Evolutionary conservation across 37 sponge, comb jelly and placozoan genomes (phyloP), one percentile per base, ranked within the genome.

Genomic region (Dysidea cf. avara): DNA sequence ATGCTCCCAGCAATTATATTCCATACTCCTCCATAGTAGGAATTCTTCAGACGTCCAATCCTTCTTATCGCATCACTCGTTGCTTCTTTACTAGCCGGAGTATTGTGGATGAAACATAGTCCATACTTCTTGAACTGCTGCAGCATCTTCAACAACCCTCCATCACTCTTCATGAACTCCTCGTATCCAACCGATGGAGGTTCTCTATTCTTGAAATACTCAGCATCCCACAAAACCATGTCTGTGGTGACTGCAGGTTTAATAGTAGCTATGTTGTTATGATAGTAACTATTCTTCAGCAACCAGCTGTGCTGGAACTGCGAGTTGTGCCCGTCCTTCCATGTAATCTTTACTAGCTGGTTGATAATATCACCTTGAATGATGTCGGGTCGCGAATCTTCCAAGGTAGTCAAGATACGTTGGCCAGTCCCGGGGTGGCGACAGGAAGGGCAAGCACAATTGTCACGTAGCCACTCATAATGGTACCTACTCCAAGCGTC

Each of bases 371-470:
- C 4, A 3, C 24, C 24, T 9, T 16, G 0, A 3, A 74, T 34
- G 9, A n/a, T 46, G 11, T 14, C 30, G 17, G 82, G 74, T 57
- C 43, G 22, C 25, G 72, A 22, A 40, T 71, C 65, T 0, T 39
- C 14, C 37, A 72, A 46, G 9, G 74, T 52, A 32, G 71, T 66
- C 20, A 62, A 0, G 17, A 72, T 64, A 0, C 72, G 39, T 56
- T 81, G 82, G 34, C 47, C 26, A 18, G 73, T 61, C 40, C 24
- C 30, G 12, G 74, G 56, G 49, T 73, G 54, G 34, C 32, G 39
- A 43, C 82, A 81, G 3, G 30, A 16, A 20, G 65, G 7, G 37
- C 82, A 81, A 81, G 66, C n/a, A n/a, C n/a, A n/a, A n/a, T n/a
- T n/a, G n/a, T n/a, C n/a, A n/a, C n/a, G n/a, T n/a, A n/a, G n/a